Evolutionary conservation across 2,113 vertebrate genomes (phyloP).

Genomic region (Aspiorhynchus laticeps): DNA sequence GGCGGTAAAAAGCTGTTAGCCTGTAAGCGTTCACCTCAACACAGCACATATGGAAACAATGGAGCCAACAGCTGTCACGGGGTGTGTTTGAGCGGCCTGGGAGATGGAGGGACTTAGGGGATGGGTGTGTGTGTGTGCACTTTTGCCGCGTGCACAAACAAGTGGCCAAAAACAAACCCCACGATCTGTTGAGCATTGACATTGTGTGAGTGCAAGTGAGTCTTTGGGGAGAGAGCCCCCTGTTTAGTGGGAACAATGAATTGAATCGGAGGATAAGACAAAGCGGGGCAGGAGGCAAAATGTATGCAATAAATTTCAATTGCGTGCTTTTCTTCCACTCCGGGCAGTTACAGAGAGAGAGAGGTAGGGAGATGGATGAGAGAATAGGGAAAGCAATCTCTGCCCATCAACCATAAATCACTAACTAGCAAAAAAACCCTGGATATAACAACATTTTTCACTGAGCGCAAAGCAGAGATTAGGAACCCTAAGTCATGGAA

Average conservation of each 20-base stretch:
- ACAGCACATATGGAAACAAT: constrained; percentile 57
- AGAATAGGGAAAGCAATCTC: constrained; percentile 39
- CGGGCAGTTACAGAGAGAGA: constrained; percentile 11
- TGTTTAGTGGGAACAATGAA: constrained; percentile 54
- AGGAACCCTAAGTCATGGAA: background rate
- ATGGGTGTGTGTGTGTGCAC: constrained; percentile 17
- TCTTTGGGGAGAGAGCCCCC: constrained; percentile 29
- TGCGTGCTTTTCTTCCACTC: constrained; percentile 34
- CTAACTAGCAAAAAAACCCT: background rate
- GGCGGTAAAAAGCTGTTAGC: constrained; percentile 10
- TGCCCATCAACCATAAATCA: constrained; percentile 17
- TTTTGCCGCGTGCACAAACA: constrained; percentile 39
- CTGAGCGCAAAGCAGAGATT: background rate
- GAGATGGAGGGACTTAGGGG: constrained; percentile 19
- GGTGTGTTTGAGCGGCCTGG: constrained; percentile 47
- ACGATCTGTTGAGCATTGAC: constrained; percentile 50
- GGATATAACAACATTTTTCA: constrained; percentile 32
- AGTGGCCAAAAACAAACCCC: constrained; percentile 47
- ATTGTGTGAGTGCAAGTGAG: constrained; percentile 12
- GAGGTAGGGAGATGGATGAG: constrained; percentile 36
- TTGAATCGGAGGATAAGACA: constrained; percentile 24
- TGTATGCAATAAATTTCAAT: constrained; percentile 42
- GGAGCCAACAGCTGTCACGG: constrained; percentile 61
- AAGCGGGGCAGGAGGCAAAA: constrained; percentile 34
- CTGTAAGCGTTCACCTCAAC: constrained; percentile 19